These are phyloP conservation scores for Choristoneura rosaceana DNA, from an alignment of 2,888 invertebrate genomes.

Conservation along the genomic window DNA sequence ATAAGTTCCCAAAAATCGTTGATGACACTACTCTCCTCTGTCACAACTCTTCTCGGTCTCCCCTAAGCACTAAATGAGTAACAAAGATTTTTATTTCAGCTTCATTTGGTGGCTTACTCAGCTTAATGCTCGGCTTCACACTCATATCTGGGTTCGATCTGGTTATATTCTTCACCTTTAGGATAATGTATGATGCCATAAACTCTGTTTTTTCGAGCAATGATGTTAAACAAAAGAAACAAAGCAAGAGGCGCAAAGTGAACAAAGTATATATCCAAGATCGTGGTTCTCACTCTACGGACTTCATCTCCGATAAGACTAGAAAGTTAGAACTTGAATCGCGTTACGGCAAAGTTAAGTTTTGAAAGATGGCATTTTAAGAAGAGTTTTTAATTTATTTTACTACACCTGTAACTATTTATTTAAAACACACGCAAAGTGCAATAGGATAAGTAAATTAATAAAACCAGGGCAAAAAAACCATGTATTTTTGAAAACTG, in stretches of 20 bases:
- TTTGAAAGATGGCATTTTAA: background rate
- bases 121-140: conserved; percentile 89
- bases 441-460: too few relatives aligned
- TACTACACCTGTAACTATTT: too few relatives aligned
- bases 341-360: conserved; percentile 30
- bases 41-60: too few relatives aligned
- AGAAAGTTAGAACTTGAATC: conserved; percentile 16
- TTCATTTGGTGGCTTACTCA: conserved; percentile 89
- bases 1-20: too few relatives aligned
- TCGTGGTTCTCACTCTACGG: background rate
- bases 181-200: conserved; percentile 72
- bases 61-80: too few relatives aligned
- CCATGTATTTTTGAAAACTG: too few relatives aligned
- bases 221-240: background rate
- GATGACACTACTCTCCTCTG: too few relatives aligned
- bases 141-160: conserved; percentile 88
- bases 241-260: background rate
- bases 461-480: too few relatives aligned
- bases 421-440: too few relatives aligned
- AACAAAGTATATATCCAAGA: conserved; percentile 14
- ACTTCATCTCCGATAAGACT: conserved; percentile 10
- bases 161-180: conserved; percentile 86
- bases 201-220: background rate
- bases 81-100: conserved; percentile 74
- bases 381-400: too few relatives aligned